These are phyloP conservation scores for Marisa cornuarietis DNA, from an alignment of 1,140 invertebrate genomes.

Conservation along the genomic window DNA sequence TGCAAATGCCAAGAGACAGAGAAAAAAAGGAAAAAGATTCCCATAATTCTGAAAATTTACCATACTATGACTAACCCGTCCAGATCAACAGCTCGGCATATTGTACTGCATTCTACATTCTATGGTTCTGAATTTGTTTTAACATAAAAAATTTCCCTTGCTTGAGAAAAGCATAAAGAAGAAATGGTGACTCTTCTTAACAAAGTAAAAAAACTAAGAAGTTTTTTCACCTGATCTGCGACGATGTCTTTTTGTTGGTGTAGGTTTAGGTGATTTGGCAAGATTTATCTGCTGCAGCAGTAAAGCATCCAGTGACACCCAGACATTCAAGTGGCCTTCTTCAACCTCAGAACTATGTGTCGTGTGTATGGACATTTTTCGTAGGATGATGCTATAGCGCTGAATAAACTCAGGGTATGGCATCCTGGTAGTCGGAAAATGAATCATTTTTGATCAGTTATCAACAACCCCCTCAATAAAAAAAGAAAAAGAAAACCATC, in stretches of 20 bases:
- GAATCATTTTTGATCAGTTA: background rate
- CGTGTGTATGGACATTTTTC: constrained; percentile 28
- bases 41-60: background rate
- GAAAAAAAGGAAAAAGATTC: background rate
- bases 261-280: constrained; percentile 26
- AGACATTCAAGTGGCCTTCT: constrained; percentile 8
- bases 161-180: too few relatives aligned
- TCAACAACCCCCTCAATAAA: background rate
- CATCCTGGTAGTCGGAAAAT: constrained; percentile 33
- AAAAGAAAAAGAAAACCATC: background rate
- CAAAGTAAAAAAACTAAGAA: background rate
- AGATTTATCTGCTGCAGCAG: constrained; percentile 34
- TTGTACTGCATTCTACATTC: background rate
- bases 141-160: too few relatives aligned
- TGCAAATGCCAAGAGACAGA: too few relatives aligned
- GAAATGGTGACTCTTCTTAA: background rate
- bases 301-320: constrained; percentile 31
- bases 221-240: constrained; percentile 39
- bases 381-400: constrained; percentile 87
- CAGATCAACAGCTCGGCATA: background rate
- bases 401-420: constrained; percentile 88
- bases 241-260: constrained; percentile 36
- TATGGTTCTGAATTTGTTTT: background rate
- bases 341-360: background rate
- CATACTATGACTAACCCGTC: background rate